Base-by-base conservation (phyloP, 2,888 invertebrate genomes). In the Spodoptera exigua region DNA sequence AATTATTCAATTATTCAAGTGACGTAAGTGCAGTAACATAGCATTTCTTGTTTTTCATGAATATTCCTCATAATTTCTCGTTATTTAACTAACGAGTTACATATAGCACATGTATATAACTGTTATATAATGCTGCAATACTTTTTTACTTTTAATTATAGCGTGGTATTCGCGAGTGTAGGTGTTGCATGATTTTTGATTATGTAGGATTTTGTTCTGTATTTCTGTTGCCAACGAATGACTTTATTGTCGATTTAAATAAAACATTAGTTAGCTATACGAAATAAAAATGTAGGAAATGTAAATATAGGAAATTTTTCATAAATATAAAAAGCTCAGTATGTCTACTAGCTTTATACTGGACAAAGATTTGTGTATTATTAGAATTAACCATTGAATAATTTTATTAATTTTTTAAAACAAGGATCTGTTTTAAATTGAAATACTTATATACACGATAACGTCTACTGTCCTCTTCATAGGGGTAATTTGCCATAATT, bases 41-140 rank as follows among this genome's bases (percentile, higher is more conserved):
- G 27, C 43, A 55, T 14, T 61, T 49, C 76, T 44, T 41, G 67
- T 76, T 78, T 73, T 73, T 70, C 78, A 70, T 73, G 60, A 72
- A 68, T 75, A 69, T 65, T 74, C 61, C 47, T 78, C 58, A 69
- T 70, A 55, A 51, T 65, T 71, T 59, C 49, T 66, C 44, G 55
- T 76, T 78, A 78, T 78, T 64, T 65, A 78, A 78, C 63, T 35
- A 78, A 78, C 63, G 21, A 41, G 61, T 68, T 72, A 74, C 70
- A 68, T 71, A 46, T 61, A 61, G 53, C 60, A 45, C 27, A 21
- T n/a, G n/a, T 53, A 57, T 67, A 63, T 75, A 69, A 69, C 61
- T 44, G 45, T 76, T 78, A 64, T 57, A 51, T 74, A 78, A 58
- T 14, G 21, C 47, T 54, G 71, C 36, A 51, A n/a, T 17, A 61